phyloP scores from a whole-genome alignment of 2,113 vertebrate genomes.

The Crotalus horridus region DNA sequence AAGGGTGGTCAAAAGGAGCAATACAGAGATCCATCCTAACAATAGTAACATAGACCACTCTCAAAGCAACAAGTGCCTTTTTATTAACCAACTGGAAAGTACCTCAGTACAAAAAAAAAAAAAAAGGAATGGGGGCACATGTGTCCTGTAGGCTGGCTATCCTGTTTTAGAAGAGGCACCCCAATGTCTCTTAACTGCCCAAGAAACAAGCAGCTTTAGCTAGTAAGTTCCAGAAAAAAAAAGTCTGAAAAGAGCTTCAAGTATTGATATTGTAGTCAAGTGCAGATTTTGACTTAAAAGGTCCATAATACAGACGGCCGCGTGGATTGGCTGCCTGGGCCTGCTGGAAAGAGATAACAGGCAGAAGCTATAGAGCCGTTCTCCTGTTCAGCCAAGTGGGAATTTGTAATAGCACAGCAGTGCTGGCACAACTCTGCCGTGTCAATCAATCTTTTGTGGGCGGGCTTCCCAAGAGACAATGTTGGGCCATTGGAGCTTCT shows the following conservation, averaged over 20 bases:
- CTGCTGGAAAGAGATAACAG: not conserved
- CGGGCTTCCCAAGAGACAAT: not conserved
- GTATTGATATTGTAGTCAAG: not conserved
- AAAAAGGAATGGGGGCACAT: not conserved
- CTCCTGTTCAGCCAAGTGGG: not conserved
- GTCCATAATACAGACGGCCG: too few species aligned
- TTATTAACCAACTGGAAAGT: not conserved
- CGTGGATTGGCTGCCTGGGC: not conserved
- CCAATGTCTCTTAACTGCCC: not conserved
- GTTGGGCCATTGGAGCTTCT: not conserved
- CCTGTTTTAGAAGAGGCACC: not conserved
- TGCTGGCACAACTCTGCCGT: not conserved
- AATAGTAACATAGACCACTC: not conserved
- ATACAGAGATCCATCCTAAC: not conserved
- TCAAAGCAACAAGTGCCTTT: not conserved
- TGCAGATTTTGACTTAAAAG: not conserved
- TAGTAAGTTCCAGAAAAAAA: not conserved
- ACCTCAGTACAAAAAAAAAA: not conserved
- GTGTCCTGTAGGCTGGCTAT: not conserved
- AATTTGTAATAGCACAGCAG: not conserved
- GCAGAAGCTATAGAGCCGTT: not conserved
- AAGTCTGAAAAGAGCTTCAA: not conserved
- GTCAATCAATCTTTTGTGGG: not conserved
- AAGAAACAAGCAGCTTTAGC: not conserved
- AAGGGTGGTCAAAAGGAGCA: not conserved